Conservation (phyloP, 2,113 vertebrate species). For the Eublepharis macularius region DNA sequence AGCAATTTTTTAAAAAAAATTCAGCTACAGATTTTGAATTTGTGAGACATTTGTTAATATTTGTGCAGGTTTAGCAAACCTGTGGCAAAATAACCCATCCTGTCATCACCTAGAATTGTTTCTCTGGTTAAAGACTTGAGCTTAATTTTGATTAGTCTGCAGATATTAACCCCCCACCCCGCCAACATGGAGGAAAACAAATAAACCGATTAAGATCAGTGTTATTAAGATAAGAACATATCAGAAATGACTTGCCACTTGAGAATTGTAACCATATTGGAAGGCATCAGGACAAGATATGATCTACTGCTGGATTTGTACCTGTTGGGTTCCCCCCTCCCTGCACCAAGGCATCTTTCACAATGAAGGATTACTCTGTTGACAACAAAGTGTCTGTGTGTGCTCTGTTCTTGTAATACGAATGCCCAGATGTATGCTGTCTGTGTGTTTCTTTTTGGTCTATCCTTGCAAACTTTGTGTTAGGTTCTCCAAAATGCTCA, state of each 20-base stretch:
- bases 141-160: slow-evolving; percentile 32
- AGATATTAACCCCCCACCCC: background rate
- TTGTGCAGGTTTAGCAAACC: slow-evolving; percentile 4
- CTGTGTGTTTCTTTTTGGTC: background rate
- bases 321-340: background rate
- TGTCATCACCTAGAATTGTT: background rate
- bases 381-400: background rate
- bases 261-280: slow-evolving; percentile 7
- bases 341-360: background rate
- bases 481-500: background rate
- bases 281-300: accelerated
- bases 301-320: slow-evolving; percentile 1
- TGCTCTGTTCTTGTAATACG: background rate
- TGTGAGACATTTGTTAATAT: background rate
- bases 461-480: slow-evolving; percentile 55
- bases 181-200: background rate
- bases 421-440: slow-evolving; percentile 1
- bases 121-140: background rate
- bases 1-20: background rate
- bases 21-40: slow-evolving; percentile 10
- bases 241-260: background rate
- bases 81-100: slow-evolving; percentile 2
- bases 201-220: background rate
- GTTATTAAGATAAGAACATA: background rate
- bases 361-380: background rate